A percentile compares a stretch with the other conserved stretches of the same genome.
Evolutionary conservation across 2,797 vertebrate genomes (phyloP).

Genomic region (Mustela erminea): DNA sequence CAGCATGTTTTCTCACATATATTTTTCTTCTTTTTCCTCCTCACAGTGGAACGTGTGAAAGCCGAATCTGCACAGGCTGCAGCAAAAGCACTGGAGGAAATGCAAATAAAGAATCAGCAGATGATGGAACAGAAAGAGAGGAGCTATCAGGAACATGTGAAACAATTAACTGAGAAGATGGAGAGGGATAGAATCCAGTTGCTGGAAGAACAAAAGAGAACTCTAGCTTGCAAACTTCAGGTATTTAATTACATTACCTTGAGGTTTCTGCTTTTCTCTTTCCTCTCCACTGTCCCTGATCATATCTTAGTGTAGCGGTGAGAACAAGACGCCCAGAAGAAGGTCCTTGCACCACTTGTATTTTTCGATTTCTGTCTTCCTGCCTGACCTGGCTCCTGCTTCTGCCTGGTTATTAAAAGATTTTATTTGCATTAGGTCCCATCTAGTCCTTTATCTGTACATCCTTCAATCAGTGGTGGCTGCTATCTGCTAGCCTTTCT

Average conservation of each 20-base stretch:
- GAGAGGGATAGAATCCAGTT: background rate
- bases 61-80: conserved; percentile 52
- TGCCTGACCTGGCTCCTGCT: background rate
- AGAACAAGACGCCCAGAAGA: background rate
- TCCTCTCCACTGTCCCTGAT: background rate
- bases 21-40: background rate
- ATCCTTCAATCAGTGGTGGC: background rate
- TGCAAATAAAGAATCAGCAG: background rate
- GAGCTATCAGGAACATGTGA: conserved; percentile 53
- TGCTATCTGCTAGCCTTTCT: background rate
- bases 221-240: conserved; percentile 54
- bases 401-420: background rate
- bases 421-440: background rate
- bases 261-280: background rate
- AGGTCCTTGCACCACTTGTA: background rate
- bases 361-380: background rate
- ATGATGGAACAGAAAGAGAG: conserved; percentile 20
- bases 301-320: background rate
- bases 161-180: conserved; percentile 59
- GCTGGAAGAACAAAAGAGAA: background rate
- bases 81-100: conserved; percentile 1
- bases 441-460: background rate
- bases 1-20: background rate
- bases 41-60: conserved; percentile 57
- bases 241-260: conserved; percentile 25